phyloP scores from a whole-genome alignment of 2,113 vertebrate species.

The Triplophysa tibetana region DNA sequence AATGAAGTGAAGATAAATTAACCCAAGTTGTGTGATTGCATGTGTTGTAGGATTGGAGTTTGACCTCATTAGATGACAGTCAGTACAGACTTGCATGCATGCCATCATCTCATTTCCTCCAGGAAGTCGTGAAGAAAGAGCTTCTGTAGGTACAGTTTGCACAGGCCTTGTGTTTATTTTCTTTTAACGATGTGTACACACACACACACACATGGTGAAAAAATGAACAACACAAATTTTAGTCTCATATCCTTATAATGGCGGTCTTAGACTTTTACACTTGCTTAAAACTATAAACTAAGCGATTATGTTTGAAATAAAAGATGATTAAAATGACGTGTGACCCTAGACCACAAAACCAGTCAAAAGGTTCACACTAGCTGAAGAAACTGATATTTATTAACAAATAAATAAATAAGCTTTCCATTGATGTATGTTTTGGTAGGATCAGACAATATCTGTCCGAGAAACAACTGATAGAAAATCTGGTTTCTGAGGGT shows the following conservation, averaged over 20 bases:
- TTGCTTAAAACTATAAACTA: too few relatives aligned
- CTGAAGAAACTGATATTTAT: too few relatives aligned
- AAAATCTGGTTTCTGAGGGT: too few relatives aligned
- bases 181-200: neutral
- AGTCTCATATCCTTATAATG: neutral
- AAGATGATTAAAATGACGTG: too few relatives aligned
- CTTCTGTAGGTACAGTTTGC: neutral
- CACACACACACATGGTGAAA: neutral
- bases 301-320: too few relatives aligned
- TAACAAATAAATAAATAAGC: too few relatives aligned
- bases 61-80: conserved; percentile 41
- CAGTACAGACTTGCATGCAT: neutral
- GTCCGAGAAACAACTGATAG: too few relatives aligned
- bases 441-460: too few relatives aligned
- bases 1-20: conserved; percentile 28
- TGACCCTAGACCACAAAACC: too few relatives aligned
- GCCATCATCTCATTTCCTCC: conserved; percentile 35
- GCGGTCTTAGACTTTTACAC: neutral
- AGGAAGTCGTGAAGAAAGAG: conserved; percentile 24
- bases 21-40: conserved; percentile 53
- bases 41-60: conserved; percentile 45
- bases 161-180: conserved; percentile 3
- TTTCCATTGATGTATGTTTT: too few relatives aligned
- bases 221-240: neutral
- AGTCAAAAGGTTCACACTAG: too few relatives aligned